Percentiles rank a stretch among this genome's conserved stretches.
phyloP scores from a whole-genome alignment of 2,888 invertebrate genomes.

The Chalcosyrphus nemorum region DNA sequence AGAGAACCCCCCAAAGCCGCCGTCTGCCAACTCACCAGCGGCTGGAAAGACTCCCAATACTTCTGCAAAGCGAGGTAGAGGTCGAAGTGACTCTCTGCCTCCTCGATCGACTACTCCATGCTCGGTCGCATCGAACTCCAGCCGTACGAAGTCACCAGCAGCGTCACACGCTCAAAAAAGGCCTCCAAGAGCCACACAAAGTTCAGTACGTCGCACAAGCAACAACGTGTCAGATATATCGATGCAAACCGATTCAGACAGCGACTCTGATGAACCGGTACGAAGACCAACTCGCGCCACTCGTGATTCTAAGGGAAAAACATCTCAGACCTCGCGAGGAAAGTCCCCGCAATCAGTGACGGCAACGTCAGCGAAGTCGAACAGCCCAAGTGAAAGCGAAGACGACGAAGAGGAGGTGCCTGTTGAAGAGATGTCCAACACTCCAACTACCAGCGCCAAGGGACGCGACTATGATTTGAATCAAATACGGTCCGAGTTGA shows the following conservation, averaged over 20 bases:
- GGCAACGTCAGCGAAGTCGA: slow-evolving; percentile 77
- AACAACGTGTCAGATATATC: slow-evolving; percentile 85
- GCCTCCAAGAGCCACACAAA: slow-evolving; percentile 80
- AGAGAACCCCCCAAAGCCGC: slow-evolving; percentile 76
- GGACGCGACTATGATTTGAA: slow-evolving; percentile 92
- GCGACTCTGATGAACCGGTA: slow-evolving; percentile 83
- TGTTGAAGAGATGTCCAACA: slow-evolving; percentile 74
- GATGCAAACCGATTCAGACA: slow-evolving; percentile 84
- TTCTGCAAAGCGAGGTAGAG: slow-evolving; percentile 83
- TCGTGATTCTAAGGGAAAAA: slow-evolving; percentile 73
- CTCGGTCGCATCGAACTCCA: slow-evolving; percentile 85
- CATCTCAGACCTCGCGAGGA: slow-evolving; percentile 50
- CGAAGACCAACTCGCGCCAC: slow-evolving; percentile 77
- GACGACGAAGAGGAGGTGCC: slow-evolving; percentile 79
- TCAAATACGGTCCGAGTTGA: slow-evolving; percentile 92
- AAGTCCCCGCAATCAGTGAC: slow-evolving; percentile 68
- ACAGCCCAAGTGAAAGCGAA: slow-evolving; percentile 84
- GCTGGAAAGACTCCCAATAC: slow-evolving; percentile 72
- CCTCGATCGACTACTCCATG: slow-evolving; percentile 86
- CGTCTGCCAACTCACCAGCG: slow-evolving; percentile 67
- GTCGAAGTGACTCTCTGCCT: slow-evolving; percentile 82
- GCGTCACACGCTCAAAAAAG: slow-evolving; percentile 83
- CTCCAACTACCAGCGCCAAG: slow-evolving; percentile 79
- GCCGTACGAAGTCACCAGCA: slow-evolving; percentile 86
- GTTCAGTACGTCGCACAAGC: slow-evolving; percentile 83